These are phyloP conservation scores for Philaenus spumarius DNA, from an alignment of 1,140 invertebrate species.

Conservation along the genomic window DNA sequence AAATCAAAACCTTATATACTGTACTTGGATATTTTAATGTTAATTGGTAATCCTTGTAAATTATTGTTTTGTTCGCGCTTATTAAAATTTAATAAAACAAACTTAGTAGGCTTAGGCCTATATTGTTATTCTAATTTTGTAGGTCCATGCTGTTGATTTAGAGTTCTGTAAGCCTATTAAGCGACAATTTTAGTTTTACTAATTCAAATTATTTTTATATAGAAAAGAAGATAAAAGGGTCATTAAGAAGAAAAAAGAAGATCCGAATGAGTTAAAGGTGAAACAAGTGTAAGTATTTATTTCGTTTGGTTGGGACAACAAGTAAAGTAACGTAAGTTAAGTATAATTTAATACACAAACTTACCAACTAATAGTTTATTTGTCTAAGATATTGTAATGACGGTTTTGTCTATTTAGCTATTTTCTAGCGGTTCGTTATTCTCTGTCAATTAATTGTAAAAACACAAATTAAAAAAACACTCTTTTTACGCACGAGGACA, in stretches of 20 bases:
- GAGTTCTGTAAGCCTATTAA: too few species aligned
- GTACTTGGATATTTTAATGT: too few species aligned
- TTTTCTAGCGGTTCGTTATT: neutral
- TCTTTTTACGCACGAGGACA: too few species aligned
- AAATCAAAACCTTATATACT: too few species aligned
- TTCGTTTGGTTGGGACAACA: neutral
- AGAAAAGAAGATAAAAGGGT: slow-evolving; percentile 56
- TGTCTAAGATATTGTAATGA: neutral
- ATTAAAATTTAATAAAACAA: too few species aligned
- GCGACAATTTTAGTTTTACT: too few species aligned
- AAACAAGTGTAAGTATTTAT: slow-evolving; percentile 57
- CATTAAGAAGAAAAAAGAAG: slow-evolving; percentile 56
- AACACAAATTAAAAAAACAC: neutral
- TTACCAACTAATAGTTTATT: neutral
- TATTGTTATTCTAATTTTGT: too few species aligned
- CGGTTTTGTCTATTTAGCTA: neutral
- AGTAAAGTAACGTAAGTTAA: neutral
- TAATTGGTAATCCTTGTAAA: too few species aligned
- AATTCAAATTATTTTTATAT: too few species aligned
- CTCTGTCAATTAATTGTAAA: neutral
- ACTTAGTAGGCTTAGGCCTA: too few species aligned
- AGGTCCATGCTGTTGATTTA: too few species aligned
- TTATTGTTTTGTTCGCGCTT: too few species aligned
- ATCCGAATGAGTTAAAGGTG: slow-evolving; percentile 68
- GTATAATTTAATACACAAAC: neutral